Evolutionary conservation across 2,797 vertebrate genomes (phyloP), one percentile per base, ranked within the genome.

Genomic region (Eulemur rubriventer): DNA sequence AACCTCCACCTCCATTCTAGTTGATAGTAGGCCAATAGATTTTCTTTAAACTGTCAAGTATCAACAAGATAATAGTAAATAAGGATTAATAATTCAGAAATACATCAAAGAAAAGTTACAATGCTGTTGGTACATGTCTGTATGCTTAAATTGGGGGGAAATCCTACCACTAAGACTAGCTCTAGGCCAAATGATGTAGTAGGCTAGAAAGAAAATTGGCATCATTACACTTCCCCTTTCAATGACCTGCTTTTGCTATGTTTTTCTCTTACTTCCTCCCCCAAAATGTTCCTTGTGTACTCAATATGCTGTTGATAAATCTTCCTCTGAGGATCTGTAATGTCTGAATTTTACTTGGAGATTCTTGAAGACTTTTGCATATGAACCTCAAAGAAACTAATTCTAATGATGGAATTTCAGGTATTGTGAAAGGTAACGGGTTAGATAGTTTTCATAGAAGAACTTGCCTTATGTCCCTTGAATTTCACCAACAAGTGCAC

Each of bases 1-100:
- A 63, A 80, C 30, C 4, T 75, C 46, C 41, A 57, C 50, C 18
- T 81, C 65, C 30, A 14, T 75, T 84, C 50, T 63, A 43, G 12
- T 17, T 78, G n/a, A 67, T 0, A 83, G n/a, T 33, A 10, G 50
- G 33, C 85, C 55, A 82, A 8, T 0, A 50, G 80, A 41, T 90
- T 73, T 88, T 80, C 69, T 83, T 75, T 85, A 67, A 96, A 82
- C 22, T 73, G 46, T 88, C 78, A 85, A 81, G 72, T 59, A 91
- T 59, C 78, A 93, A 91, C 28, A 88, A 30, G 78, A 43, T 18
- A 59, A 48, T n/a, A 50, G 79, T 75, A 82, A 92, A 90, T 72
- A 87, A 43, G 13, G 82, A 85, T 90, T 76, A 84, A 11, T 69
- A 69, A 41, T 59, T 43, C 43, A 75, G 92, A 89, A 82, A 81